These are phyloP conservation scores for Ptilonorhynchus violaceus DNA, from an alignment of 2,113 vertebrate genomes.

Conservation along the genomic window DNA sequence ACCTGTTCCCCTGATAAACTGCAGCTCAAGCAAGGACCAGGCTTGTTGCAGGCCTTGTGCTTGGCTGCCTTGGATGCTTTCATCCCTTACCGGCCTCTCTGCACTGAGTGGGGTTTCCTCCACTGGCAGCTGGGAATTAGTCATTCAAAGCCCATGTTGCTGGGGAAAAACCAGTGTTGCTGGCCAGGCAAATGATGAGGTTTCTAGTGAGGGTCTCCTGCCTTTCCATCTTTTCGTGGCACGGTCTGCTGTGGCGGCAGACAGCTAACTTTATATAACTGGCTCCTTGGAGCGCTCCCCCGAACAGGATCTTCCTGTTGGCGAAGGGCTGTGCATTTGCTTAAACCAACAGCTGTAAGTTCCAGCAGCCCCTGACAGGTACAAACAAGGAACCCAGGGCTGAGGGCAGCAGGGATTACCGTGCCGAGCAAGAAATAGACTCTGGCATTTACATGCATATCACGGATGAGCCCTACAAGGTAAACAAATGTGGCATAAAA, in stretches of 20 bases:
- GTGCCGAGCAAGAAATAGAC: constrained; percentile 39
- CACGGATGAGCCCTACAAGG: neutral
- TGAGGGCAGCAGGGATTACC: constrained; percentile 18
- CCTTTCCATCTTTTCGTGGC: neutral
- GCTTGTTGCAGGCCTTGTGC: neutral
- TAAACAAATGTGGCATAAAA: constrained; percentile 60
- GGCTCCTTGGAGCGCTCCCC: constrained; percentile 38
- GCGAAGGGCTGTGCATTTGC: constrained; percentile 62
- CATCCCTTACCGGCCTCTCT: neutral
- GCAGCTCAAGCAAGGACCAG: neutral
- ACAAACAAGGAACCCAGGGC: constrained; percentile 74
- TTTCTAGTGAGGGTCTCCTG: neutral
- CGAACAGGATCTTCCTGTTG: constrained; percentile 82
- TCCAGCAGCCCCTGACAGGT: constrained; percentile 64
- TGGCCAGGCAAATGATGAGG: neutral
- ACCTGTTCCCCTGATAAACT: neutral
- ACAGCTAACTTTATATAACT: constrained; percentile 70
- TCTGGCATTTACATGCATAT: constrained; percentile 48
- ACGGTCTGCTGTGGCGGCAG: constrained; percentile 15
- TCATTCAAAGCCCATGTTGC: fast-evolving
- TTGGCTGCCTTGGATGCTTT: neutral
- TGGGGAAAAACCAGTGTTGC: neutral
- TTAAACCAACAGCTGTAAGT: constrained; percentile 69
- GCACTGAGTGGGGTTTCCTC: neutral
- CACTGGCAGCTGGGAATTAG: neutral